Evolutionary conservation across 2,797 vertebrate species (phyloP).

Genomic region (Botia kubotai): DNA sequence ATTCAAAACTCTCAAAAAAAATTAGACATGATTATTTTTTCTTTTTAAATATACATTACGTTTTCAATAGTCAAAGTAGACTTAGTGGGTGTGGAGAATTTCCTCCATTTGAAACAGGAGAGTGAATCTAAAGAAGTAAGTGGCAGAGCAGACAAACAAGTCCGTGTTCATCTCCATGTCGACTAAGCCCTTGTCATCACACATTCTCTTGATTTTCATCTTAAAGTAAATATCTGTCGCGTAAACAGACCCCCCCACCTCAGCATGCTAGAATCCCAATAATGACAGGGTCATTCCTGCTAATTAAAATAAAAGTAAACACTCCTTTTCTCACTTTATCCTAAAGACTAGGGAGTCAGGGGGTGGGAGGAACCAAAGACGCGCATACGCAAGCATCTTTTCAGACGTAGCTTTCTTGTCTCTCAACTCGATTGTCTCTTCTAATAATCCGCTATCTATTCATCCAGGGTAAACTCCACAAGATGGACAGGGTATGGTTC

Average conservation of each 20-base stretch:
- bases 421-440: conserved; percentile 30
- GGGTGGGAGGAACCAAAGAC: conserved; percentile 75
- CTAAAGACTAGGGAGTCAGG: conserved; percentile 74
- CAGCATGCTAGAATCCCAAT: conserved; percentile 75
- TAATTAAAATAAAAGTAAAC: conserved; percentile 98
- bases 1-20: background rate
- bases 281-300: conserved; percentile 91
- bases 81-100: conserved; percentile 22
- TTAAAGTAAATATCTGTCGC: conserved; percentile 88
- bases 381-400: conserved; percentile 79
- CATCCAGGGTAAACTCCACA: conserved; percentile 91
- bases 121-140: conserved; percentile 53
- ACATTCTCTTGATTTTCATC: conserved; percentile 81
- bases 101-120: conserved; percentile 44
- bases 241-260: conserved; percentile 85
- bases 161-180: conserved; percentile 71
- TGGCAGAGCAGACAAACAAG: conserved; percentile 58
- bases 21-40: background rate
- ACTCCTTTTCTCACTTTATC: conserved; percentile 87
- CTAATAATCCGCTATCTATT: conserved; percentile 94
- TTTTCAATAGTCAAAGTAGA: conserved; percentile 11
- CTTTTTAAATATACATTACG: conserved; percentile 3
- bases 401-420: conserved; percentile 82
- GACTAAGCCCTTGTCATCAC: conserved; percentile 74
- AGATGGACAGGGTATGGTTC: conserved; percentile 85